Evolutionary conservation across 2,113 vertebrate genomes (phyloP).

Genomic region (Symphodus melops): DNA sequence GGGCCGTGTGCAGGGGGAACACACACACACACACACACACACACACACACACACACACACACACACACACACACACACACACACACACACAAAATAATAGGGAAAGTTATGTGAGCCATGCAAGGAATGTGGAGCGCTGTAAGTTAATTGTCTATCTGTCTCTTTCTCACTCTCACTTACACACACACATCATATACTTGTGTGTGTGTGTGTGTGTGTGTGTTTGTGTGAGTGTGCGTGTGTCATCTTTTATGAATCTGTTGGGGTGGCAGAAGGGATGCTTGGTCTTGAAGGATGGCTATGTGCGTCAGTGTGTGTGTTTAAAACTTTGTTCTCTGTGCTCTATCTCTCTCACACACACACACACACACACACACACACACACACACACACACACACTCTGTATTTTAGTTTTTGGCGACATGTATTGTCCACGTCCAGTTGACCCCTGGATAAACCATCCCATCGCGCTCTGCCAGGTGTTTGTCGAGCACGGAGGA

Average conservation of each 20-base stretch:
- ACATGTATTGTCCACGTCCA: not conserved
- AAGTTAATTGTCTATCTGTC: constrained; percentile 29
- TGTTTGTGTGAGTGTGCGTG: constrained; percentile 4
- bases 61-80: constrained; percentile 23
- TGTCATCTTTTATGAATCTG: constrained; percentile 36
- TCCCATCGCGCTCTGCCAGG: not conserved
- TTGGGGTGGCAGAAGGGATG: constrained; percentile 25
- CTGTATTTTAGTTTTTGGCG: not conserved
- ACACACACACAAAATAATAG: constrained; percentile 3
- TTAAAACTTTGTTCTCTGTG: constrained; percentile 2
- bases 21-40: constrained; percentile 13
- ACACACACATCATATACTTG: not conserved
- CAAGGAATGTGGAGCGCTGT: constrained; percentile 64
- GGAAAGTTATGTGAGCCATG: constrained; percentile 66
- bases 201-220: not conserved
- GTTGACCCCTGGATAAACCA: not conserved
- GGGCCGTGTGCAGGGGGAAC: constrained; percentile 18
- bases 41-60: not conserved
- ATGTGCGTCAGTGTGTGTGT: constrained; percentile 4
- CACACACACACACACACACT: not conserved
- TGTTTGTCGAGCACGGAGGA: constrained; percentile 5
- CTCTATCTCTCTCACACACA: not conserved
- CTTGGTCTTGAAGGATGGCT: constrained; percentile 25
- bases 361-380: too few species aligned
- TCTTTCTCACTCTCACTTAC: not conserved